Conservation (phyloP, 1,140 invertebrate genomes). For the Cherax destructor region DNA sequence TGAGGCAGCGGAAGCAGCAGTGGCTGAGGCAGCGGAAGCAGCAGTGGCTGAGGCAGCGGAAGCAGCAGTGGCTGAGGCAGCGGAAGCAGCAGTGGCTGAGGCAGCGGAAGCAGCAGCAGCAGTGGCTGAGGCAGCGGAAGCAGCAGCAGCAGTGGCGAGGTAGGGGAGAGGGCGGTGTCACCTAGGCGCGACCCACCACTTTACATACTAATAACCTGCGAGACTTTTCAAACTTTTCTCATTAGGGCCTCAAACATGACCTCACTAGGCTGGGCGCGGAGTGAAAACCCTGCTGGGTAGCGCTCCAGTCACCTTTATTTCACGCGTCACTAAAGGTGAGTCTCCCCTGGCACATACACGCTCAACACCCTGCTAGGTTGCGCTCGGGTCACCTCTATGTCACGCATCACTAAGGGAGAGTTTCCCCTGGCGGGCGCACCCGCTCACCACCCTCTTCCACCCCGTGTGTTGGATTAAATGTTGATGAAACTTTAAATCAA, state of each 20-base stretch:
- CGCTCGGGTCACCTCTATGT: background rate
- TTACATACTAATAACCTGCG: constrained; percentile 27
- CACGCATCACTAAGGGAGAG: background rate
- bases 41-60: no score
- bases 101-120: no score
- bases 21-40: no score
- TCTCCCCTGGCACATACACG: background rate
- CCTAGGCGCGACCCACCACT: background rate
- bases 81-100: no score
- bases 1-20: no score
- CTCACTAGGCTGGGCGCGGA: background rate
- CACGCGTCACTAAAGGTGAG: background rate
- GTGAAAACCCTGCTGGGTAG: background rate
- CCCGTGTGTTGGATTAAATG: constrained; percentile 23
- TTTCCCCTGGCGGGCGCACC: background rate
- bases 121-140: no score
- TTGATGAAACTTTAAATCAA: constrained; percentile 34
- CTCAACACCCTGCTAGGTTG: background rate
- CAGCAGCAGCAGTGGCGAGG: no score
- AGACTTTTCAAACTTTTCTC: constrained; percentile 35
- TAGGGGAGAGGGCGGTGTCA: background rate
- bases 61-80: no score
- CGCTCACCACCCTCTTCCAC: background rate
- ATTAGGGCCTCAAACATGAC: constrained; percentile 31
- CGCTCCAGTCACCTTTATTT: background rate